These are phyloP conservation scores for Diadophis punctatus DNA, from an alignment of 2,113 vertebrate genomes.

Conservation along the genomic window DNA sequence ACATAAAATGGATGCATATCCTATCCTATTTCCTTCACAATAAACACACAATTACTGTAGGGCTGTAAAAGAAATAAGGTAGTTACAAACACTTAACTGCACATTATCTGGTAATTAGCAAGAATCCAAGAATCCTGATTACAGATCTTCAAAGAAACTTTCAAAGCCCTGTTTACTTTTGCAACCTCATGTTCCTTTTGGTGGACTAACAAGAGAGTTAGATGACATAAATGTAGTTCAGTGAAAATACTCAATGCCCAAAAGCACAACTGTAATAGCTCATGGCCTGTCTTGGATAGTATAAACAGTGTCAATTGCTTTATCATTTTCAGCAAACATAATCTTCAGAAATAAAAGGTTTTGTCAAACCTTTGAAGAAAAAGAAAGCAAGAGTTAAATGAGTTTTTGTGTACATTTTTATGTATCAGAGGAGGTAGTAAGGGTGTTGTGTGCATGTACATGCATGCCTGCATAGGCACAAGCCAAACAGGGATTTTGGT, in stretches of 20 bases:
- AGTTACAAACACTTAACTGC: conserved; percentile 43
- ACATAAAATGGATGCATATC: conserved; percentile 7
- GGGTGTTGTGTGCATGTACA: neutral
- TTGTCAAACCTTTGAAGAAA: conserved; percentile 31
- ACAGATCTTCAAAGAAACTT: conserved; percentile 42
- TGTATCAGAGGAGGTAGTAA: neutral
- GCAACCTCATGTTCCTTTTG: conserved; percentile 33
- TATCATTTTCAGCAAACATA: conserved; percentile 13
- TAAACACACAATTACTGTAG: conserved; percentile 1
- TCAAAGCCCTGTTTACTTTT: conserved; percentile 42
- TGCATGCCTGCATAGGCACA: neutral
- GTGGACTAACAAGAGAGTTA: conserved; percentile 42
- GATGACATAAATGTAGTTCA: conserved; percentile 35
- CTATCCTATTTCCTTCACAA: neutral
- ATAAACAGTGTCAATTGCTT: neutral
- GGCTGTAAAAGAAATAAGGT: conserved; percentile 5
- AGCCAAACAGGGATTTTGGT: neutral
- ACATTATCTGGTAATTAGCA: conserved; percentile 37
- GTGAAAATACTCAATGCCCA: conserved; percentile 39
- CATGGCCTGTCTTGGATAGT: conserved; percentile 50
- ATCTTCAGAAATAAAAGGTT: conserved; percentile 30
- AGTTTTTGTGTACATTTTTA: neutral
- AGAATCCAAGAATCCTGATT: conserved; percentile 28
- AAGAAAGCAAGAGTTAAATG: conserved; percentile 33
- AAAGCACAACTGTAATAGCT: conserved; percentile 45